Conservation (phyloP, 1,140 invertebrate species). For the Cardiocondyla obscurior region DNA sequence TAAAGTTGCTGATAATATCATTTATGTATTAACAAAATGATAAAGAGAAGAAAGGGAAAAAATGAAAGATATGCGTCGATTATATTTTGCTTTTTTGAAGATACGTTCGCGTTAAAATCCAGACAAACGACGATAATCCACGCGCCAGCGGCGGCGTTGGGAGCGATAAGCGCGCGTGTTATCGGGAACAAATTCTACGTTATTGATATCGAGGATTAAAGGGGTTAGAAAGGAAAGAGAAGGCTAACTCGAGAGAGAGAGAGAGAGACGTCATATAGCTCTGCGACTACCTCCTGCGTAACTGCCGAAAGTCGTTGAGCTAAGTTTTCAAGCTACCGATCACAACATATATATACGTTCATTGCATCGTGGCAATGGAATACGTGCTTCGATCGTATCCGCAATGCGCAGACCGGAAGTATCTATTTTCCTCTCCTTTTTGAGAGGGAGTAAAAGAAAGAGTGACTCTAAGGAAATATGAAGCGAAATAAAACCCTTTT, state of each 20-base stretch:
- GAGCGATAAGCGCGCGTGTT: slow-evolving; percentile 9
- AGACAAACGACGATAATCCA: slow-evolving; percentile 29
- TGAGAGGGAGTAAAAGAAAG: background rate
- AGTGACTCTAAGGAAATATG: background rate
- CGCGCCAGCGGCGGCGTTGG: background rate
- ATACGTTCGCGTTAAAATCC: slow-evolving; percentile 1
- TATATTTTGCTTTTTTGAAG: background rate
- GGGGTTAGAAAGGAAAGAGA: background rate
- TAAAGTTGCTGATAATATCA: background rate
- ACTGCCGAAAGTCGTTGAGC: slow-evolving; percentile 47
- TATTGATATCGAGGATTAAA: slow-evolving; percentile 18
- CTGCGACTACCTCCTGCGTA: background rate
- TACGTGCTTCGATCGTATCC: slow-evolving; percentile 74
- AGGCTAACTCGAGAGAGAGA: background rate
- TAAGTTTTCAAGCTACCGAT: slow-evolving; percentile 73
- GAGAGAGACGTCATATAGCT: background rate
- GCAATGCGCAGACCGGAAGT: slow-evolving; percentile 71
- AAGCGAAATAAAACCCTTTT: background rate
- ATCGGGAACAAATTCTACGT: slow-evolving; percentile 27
- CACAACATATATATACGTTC: slow-evolving; percentile 64
- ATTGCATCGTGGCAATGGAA: slow-evolving; percentile 67
- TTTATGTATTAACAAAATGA: background rate
- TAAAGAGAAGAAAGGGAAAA: background rate
- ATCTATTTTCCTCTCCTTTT: slow-evolving; percentile 58
- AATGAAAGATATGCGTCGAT: background rate